Base-by-base conservation (phyloP, 2,113 vertebrate genomes). In the Serilophus lunatus region DNA sequence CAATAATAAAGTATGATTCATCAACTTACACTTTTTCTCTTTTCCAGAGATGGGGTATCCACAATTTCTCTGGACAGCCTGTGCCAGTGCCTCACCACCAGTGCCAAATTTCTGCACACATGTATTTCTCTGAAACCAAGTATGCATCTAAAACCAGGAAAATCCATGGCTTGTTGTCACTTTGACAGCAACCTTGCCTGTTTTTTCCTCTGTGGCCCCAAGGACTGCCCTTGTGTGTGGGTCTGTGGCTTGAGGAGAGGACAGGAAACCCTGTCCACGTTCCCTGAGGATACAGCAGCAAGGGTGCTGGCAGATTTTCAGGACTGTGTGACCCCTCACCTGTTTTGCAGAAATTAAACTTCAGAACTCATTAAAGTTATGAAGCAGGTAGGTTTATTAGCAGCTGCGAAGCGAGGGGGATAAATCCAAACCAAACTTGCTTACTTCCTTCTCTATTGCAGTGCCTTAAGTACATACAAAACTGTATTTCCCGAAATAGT, bases 161-260 rank as follows among this genome's bases (percentile, higher is more conserved):
- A 35, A 45, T 6, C 18, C 9, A 13, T 9, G 12, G 0, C 33
- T 45, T 45, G 45, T 4, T 22, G 33, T 9, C 50, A 14, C 15
- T 65, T 40, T 1, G 5, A 22, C 28, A 63, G 8, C 33, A 77
- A 2, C 54, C 23, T 16, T 36, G 26, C 29, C 10, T 3, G 0
- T 5, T 51, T 36, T 69, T 36, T 0, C 4, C 26, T 12, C 3
- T 3, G 22, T 53, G 28, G 7, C 25, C 18, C 26, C 15, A 18
- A 23, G 11, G 1, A 0, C 22, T 90, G 70, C 44, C 40, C 33
- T 10, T 0, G 0, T 9, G 1, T 6, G 5, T 24, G 53, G 10
- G 9, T 59, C 28, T 65, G 36, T 0, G 5, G 8, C 19, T 15
- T 8, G 4, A 31, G 11, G 12, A 49, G 16, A n/a, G 29, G 16